These are phyloP conservation scores for Apamea monoglypha DNA, from an alignment of 2,888 invertebrate genomes.

Conservation along the genomic window DNA sequence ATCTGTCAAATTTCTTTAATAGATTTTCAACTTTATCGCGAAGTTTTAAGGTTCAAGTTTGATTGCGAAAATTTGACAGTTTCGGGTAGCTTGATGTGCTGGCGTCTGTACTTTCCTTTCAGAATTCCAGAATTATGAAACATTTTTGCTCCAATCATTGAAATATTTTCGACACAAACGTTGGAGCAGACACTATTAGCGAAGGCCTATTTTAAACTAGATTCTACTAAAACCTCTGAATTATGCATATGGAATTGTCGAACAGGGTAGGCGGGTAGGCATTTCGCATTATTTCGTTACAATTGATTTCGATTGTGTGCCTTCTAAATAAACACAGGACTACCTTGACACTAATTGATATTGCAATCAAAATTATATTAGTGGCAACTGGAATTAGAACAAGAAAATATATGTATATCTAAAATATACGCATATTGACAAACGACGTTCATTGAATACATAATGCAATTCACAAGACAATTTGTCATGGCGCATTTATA, in stretches of 20 bases:
- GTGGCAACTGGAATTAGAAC: conserved; percentile 10
- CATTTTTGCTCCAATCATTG: not conserved
- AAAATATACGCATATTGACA: conserved; percentile 38
- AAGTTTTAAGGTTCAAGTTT: too few species aligned
- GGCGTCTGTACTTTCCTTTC: too few species aligned
- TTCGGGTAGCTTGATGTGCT: too few species aligned
- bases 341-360: conserved; percentile 51
- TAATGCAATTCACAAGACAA: conserved; percentile 57
- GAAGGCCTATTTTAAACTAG: conserved; percentile 11
- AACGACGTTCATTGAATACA: conserved; percentile 45
- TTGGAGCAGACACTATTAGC: not conserved
- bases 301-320: conserved; percentile 35
- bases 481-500: conserved; percentile 61
- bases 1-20: too few species aligned
- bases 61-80: too few species aligned
- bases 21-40: too few species aligned
- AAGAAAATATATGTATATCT: conserved; percentile 18
- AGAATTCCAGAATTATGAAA: not conserved
- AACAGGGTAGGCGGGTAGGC: conserved; percentile 4
- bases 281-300: conserved; percentile 27
- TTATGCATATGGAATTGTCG: conserved; percentile 1
- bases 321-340: conserved; percentile 22
- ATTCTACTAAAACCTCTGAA: conserved; percentile 1
- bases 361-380: conserved; percentile 50
- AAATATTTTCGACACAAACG: not conserved